phyloP scores from a whole-genome alignment of 2,888 invertebrate genomes.

The Heteromurus nitidus region DNA sequence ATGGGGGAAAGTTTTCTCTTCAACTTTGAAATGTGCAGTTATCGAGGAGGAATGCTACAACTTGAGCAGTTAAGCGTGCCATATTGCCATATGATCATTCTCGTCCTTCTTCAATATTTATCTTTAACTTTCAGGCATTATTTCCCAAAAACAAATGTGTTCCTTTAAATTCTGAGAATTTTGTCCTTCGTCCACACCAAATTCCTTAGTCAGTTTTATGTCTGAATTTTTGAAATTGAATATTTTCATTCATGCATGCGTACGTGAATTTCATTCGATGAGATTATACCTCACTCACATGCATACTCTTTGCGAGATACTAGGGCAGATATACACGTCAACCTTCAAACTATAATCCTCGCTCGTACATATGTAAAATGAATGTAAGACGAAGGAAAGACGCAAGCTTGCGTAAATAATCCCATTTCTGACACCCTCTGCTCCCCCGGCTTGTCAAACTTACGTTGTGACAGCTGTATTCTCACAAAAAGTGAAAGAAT shows the following conservation, averaged over 20 bases:
- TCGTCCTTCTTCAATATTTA: too few species aligned
- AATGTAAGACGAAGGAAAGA: slow-evolving; percentile 14
- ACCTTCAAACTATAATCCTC: too few species aligned
- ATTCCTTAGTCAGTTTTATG: slow-evolving; percentile 11
- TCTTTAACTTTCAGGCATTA: too few species aligned
- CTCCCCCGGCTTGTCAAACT: slow-evolving; percentile 44
- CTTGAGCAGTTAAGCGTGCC: not conserved
- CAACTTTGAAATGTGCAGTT: too few species aligned
- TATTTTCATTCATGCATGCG: slow-evolving; percentile 26
- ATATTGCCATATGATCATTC: too few species aligned
- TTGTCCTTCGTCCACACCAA: slow-evolving; percentile 23
- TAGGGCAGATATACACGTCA: too few species aligned
- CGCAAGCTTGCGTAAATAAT: slow-evolving; percentile 54
- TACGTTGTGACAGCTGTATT: slow-evolving; percentile 62
- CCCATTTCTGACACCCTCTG: slow-evolving; percentile 60
- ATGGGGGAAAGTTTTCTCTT: not conserved
- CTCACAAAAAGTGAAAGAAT: slow-evolving; percentile 49
- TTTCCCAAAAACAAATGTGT: too few species aligned
- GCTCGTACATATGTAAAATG: not conserved
- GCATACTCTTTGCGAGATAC: not conserved
- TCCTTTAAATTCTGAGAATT: slow-evolving; percentile 18
- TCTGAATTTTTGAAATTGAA: slow-evolving; percentile 35
- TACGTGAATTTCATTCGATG: slow-evolving; percentile 9
- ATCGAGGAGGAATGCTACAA: too few species aligned
- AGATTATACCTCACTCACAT: not conserved